Evolutionary conservation across 1,140 invertebrate genomes (phyloP), one percentile per base, ranked within the genome.

Genomic region (Cyclina sinensis): DNA sequence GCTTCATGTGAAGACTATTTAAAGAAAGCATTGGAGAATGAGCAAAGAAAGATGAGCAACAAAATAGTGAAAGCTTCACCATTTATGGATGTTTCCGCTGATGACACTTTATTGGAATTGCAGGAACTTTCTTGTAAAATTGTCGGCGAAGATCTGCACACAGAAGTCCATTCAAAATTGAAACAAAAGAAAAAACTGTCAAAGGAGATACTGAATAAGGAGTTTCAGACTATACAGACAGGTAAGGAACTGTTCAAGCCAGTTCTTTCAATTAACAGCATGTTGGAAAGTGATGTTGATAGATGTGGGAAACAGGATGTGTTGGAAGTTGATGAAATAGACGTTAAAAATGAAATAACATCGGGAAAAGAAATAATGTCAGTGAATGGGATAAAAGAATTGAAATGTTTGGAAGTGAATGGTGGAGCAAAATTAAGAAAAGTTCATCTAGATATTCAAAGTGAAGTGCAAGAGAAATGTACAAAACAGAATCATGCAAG

Each of bases 71-170:
- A 87, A 70, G 74, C 57, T 3, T 80, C 76, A 14, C 74, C 76
- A 51, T 35, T 80, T 35, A 65, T 79, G 54, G 85, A 87, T 51
- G 1, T 79, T 7, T 87, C 85, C 30, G 74, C 85, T 24, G 85
- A 87, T 35, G 59, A 87, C 16, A 79, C 74, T 35, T 43, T 87
- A 21, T 35, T 87, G 18, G 74, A 87, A 51, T 62, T 87, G 59
- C 57, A 87, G 24, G 62, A 18, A 21, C 46, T 87, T n/a, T 80
- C 85, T 30, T 59, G 85, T 70, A 68, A 80, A 70, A 27, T 87
- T 48, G 27, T 48, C 0, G 85, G 85, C 14, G 70, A 62, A 7
- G 76, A 39, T 1, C 18, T 87, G 7, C 74, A 68, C 16, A 12
- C 54, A n/a, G 76, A 79, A 1, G 21, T 70, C 59, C 48, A 32